phyloP scores from a whole-genome alignment of 2,113 vertebrate genomes.

The Laticauda laticaudata region DNA sequence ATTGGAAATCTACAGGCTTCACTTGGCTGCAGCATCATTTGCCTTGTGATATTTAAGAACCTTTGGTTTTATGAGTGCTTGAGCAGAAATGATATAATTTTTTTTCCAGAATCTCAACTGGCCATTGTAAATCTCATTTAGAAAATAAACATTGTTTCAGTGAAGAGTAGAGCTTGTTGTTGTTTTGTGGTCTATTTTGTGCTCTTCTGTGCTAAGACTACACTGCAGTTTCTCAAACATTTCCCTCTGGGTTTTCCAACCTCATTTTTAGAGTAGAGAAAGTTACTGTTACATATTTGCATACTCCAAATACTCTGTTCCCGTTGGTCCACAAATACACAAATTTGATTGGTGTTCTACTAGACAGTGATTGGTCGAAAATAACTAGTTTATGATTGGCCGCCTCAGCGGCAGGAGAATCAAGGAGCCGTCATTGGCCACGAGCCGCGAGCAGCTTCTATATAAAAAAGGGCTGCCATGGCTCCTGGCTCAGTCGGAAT shows the following conservation, averaged over 20 bases:
- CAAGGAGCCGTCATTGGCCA: no score
- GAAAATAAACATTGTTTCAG: slow-evolving; percentile 1
- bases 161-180: not conserved
- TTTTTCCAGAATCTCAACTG: not conserved
- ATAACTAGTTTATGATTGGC: no score
- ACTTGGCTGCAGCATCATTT: slow-evolving; percentile 22
- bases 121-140: slow-evolving; percentile 2
- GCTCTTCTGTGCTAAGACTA: not conserved
- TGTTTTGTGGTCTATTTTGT: not conserved
- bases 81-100: not conserved
- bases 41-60: slow-evolving; percentile 6
- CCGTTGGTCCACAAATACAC: no score
- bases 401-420: no score
- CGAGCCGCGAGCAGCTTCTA: no score
- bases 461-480: no score
- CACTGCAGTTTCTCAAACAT: not conserved
- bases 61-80: slow-evolving; percentile 1
- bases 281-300: not conserved
- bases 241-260: not conserved
- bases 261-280: not conserved
- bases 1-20: slow-evolving; percentile 31
- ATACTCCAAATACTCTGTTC: no score
- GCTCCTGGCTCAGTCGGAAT: no score
- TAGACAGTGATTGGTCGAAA: no score
- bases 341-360: no score